Percentiles rank a stretch among this genome's conserved stretches.
These are phyloP conservation scores for Apis dorsata DNA, from an alignment of 1,140 invertebrate genomes.

Conservation along the genomic window DNA sequence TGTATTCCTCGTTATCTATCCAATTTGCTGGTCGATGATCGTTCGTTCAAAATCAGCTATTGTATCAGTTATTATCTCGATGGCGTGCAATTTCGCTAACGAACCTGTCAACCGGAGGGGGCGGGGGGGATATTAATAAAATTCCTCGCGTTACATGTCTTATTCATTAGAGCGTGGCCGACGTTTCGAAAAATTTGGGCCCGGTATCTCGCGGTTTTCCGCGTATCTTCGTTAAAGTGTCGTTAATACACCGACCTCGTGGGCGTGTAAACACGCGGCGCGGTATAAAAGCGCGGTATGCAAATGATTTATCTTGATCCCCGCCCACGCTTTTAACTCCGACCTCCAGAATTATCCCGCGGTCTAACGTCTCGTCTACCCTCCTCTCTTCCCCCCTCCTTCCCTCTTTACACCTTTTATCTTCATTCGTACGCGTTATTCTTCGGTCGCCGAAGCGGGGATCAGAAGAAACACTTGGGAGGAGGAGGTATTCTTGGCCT, in stretches of 20 bases:
- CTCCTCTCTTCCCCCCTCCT: neutral
- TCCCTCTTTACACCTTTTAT: neutral
- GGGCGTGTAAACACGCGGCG: constrained; percentile 60
- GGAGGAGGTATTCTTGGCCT: neutral
- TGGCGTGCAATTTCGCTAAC: neutral
- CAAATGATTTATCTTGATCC: constrained; percentile 62
- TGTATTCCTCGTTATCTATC: too few species aligned
- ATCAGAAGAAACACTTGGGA: neutral
- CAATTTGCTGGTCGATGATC: too few species aligned
- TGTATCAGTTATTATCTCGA: neutral
- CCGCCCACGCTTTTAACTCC: constrained; percentile 59
- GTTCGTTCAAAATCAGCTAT: too few species aligned
- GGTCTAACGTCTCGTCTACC: constrained; percentile 19
- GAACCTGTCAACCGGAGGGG: neutral
- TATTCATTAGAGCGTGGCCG: constrained; percentile 13
- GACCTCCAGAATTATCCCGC: constrained; percentile 53
- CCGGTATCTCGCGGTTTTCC: constrained; percentile 36
- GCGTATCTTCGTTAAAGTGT: constrained; percentile 32
- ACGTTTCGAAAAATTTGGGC: neutral
- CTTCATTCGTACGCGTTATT: constrained; percentile 33
- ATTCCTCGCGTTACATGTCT: neutral
- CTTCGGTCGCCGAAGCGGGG: neutral
- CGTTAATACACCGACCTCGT: constrained; percentile 43
- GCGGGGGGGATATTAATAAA: neutral
- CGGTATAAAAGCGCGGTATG: constrained; percentile 47